Base-by-base conservation (phyloP, 2,888 invertebrate species). In the Drosophila siamana region DNA sequence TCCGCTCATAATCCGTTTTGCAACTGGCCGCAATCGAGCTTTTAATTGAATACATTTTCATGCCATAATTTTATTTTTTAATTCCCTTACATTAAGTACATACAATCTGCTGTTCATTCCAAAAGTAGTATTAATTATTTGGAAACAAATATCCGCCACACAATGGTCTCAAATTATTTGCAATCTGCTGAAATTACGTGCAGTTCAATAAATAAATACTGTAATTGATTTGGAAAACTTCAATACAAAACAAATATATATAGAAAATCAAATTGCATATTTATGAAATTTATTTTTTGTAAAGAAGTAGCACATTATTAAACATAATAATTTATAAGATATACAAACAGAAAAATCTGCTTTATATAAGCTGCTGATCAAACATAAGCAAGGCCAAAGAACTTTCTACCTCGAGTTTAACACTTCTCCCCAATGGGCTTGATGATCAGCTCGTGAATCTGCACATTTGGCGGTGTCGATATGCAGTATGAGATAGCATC, bases 51-150 rank as follows among this genome's bases (percentile, higher is more conserved):
- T 74, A 69, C 16, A 40, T 28, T 28, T 28, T 69, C 55, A 57
- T 50, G 68, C 61, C 71, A 59, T 43, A 64, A 62, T 59, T 62
- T 63, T 55, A 52, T 48, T 22, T 15, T 51, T 70, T 55, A 62
- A 75, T 61, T 48, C 55, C 8, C 28, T 16, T 22, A 30, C 51
- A 65, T 38, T 46, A 13, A 28, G 19, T 30, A 40, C 19, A 47
- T 30, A 40, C 19, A 47, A 5, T 13, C 36, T 51, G 47, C 28
- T 47, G 47, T 52, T 48, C 59, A 59, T 57, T 57, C 13, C 55
- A 41, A 36, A 70, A 57, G 57, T 46, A 52, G 13, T 50, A 38
- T 74, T 74, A 66, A 56, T 55, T 71, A 71, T 66, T 70, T 71
- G 61, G 50, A 66, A 69, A 69, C 59, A 41, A 55, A 54, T 60